These are phyloP conservation scores for Scaptomyza polygonia DNA, from an alignment of 2,888 invertebrate species.

Conservation along the genomic window DNA sequence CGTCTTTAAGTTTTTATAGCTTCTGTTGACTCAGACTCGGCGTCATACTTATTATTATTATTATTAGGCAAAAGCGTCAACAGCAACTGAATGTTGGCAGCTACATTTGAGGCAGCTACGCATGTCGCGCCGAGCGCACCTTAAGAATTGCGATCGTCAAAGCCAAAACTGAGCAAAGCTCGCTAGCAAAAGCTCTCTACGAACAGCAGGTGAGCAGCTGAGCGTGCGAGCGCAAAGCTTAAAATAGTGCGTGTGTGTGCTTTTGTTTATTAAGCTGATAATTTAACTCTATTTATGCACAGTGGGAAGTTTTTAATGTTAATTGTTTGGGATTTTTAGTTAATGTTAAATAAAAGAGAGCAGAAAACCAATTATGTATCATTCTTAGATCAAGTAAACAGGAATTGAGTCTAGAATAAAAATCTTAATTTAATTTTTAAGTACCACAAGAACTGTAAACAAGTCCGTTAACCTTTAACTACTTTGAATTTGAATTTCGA, in stretches of 20 bases:
- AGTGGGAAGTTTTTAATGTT: not conserved
- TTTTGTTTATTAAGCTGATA: slow-evolving; percentile 35
- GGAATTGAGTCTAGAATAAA: no score
- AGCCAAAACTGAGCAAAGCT: slow-evolving; percentile 50
- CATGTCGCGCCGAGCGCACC: slow-evolving; percentile 52
- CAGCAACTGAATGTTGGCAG: slow-evolving; percentile 47
- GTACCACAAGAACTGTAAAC: no score
- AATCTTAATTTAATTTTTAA: no score
- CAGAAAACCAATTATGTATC: no score
- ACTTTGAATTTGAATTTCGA: no score
- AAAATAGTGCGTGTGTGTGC: slow-evolving; percentile 11
- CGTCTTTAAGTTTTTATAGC: slow-evolving; percentile 16
- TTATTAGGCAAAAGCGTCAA: slow-evolving; percentile 68
- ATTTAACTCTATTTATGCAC: slow-evolving; percentile 8
- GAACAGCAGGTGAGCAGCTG: slow-evolving; percentile 34
- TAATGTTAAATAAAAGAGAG: no score
- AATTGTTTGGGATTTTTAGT: no score
- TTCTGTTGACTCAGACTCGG: slow-evolving; percentile 45
- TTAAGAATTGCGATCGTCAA: slow-evolving; percentile 60
- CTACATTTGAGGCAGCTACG: slow-evolving; percentile 40
- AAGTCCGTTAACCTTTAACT: no score
- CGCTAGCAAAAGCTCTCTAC: slow-evolving; percentile 23
- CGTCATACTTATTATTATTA: slow-evolving; percentile 68
- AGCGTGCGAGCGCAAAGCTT: slow-evolving; percentile 12
- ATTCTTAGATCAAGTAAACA: no score